Evolutionary conservation across 1,140 invertebrate species (phyloP), one percentile per base, ranked within the genome.

Genomic region (Drosophila tsacasi): DNA sequence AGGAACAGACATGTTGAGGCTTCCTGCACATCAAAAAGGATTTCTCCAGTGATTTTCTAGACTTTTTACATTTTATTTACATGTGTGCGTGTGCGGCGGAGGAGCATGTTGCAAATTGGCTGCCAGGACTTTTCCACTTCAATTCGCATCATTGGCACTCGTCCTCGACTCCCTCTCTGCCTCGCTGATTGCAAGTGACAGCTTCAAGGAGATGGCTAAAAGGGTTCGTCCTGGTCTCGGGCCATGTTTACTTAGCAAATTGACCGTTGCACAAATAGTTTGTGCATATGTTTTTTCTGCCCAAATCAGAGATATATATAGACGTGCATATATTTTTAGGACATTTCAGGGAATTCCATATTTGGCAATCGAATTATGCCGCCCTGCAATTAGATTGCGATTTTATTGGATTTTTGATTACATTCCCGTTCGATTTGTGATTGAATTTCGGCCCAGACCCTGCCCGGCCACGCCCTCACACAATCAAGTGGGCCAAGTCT

Each of bases 201-300:
- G 83, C 68, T 87, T 82, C 75, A 76, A 86, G 84, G 44, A 82
- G 55, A 32, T 27, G 17, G 55, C 64, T 80, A 64, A 81, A 86
- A 82, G 83, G 79, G 79, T 86, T 86, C 67, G 49, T 25, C 49
- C 49, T 39, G 52, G 15, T 7, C 40, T 13, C 62, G 32, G 75
- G 59, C 37, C 47, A 10, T 81, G 83, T 85, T 74, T 86, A 67
- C 49, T 66, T 44, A 87, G 62, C 76, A 82, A 86, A 86, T 86
- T 86, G 83, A 86, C 83, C 83, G 83, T 87, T 76, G 79, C 79
- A 69, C 79, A 82, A 82, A 85, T 83, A 85, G 65, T 78, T 85
- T 79, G 63, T 37, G 83, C 83, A 85, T 86, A 85, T 85, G 83
- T 67, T 85, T 54, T 47, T 62, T 59, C 47, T 52, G 6, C 40